Conservation (phyloP, 2,888 invertebrate genomes). For the Napeogenes inachia region DNA sequence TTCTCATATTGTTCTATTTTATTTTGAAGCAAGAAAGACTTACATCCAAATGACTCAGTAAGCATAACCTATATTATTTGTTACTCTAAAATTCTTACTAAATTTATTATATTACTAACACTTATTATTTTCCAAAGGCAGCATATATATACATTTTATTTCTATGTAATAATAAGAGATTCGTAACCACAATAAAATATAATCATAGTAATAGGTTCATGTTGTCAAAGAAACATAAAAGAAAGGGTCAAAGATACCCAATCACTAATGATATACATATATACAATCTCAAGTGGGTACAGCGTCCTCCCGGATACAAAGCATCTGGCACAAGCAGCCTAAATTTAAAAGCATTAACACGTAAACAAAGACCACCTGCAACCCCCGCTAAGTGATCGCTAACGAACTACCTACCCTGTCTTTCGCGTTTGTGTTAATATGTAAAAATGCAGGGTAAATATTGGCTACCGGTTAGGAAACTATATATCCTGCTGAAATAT, state of each 20-base stretch:
- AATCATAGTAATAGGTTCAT: too few relatives aligned
- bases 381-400: slow-evolving; percentile 66
- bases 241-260: too few relatives aligned
- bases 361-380: slow-evolving; percentile 74
- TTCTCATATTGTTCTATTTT: not conserved
- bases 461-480: slow-evolving; percentile 34
- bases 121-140: too few relatives aligned
- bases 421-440: slow-evolving; percentile 33
- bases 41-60: not conserved
- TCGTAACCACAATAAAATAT: too few relatives aligned
- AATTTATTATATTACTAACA: too few relatives aligned
- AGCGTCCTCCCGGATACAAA: not conserved
- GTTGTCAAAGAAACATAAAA: too few relatives aligned
- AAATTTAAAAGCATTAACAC: slow-evolving; percentile 30
- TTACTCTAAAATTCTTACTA: too few relatives aligned
- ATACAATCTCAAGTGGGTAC: not conserved
- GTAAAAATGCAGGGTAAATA: slow-evolving; percentile 57
- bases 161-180: too few relatives aligned
- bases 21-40: not conserved
- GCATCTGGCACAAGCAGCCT: not conserved
- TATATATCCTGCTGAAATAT: not conserved
- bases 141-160: too few relatives aligned
- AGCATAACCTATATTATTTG: too few relatives aligned
- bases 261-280: too few relatives aligned
- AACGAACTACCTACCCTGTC: slow-evolving; percentile 49